Base-by-base conservation (phyloP, 2,888 invertebrate species). In the Blomia tropicalis region DNA sequence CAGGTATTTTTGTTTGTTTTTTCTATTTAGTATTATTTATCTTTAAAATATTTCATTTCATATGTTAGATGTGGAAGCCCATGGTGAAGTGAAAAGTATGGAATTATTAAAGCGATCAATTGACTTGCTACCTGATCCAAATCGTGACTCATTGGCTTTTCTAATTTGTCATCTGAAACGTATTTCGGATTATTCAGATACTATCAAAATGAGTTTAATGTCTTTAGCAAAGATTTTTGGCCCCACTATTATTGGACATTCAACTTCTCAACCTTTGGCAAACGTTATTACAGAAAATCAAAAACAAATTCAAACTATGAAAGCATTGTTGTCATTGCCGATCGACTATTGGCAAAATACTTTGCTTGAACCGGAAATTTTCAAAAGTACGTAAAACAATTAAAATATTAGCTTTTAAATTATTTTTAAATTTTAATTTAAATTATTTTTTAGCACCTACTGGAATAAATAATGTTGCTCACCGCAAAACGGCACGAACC, bases 61-160 rank as follows among this genome's bases (percentile, higher is more conserved):
- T 11, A 56, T n/a, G n/a, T 14, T 36, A 56, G 56, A 56, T 56
- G 32, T 29, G 14, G 36, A 3, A 19, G 31, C 17, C 3, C 3
- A 56, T 36, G 36, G 29, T 3, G 19, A 27, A 23, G 29, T 29
- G 17, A 56, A 27, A 19, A 11, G 30, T 19, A 56, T 7, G 14
- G 29, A 27, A 23, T 11, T 56, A 4, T 22, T 56, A 2, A 56
- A 56, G 23, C 56, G 56, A n/a, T 23, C 29, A 2, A 56, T 56
- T 23, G 22, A 27, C 23, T 82, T 85, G 68, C 77, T 98, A 70
- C 95, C 96, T 11, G 84, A 82, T 70, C 85, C 95, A 0, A 96
- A 98, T 75, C 79, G 91, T 19, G 95, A 98, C 73, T 92, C 95
- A 0, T 78, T 98, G 60, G 92, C 95, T 0, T 96, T 85, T 76